Evolutionary conservation across 2,797 vertebrate species (phyloP), one percentile per base, ranked within the genome.

Genomic region (Microctenopoma lineatum): DNA sequence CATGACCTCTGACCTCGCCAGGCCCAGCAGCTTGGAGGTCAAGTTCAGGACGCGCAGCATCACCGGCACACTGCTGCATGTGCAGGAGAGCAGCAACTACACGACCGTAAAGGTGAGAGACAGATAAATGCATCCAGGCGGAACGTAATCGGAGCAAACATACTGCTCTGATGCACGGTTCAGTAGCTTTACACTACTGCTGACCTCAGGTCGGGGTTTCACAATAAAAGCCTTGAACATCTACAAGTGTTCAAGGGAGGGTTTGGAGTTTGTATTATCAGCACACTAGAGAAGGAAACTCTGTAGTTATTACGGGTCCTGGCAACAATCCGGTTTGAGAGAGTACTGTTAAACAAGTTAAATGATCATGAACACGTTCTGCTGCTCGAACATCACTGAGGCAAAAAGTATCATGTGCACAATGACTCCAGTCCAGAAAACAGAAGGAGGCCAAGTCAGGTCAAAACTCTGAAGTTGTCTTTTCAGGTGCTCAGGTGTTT

Each of bases 31-130:
- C 66, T 61, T 99, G 86, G 96, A 98, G 85, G 90, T 99, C 47
- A 97, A 95, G 90, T 99, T 99, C 92, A 95, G 97, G 82, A 99
- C 98, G 0, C 95, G 97, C 66, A 96, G 95, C 26, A 96, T 97
- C 89, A 98, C 88, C 0, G 97, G 97, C 7, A 76, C 97, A 7
- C 84, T 99, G 87, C 84, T 99, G 77, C 97, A 99, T 0, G 46
- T 98, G 59, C 97, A 98, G 81, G 98, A 98, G 86, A 96, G 83
- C 94, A 98, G 96, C 92, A 99, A 99, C 94, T 99, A 98, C 89
- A 99, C 97, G 7, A 98, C 95, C 0, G 88, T 99, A 57, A 97
- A 97, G 96, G 98, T 99, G 83, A 92, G 73, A 41, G 27, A n/a
- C 27, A 26, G 2, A 4, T 32, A 32, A 32, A 32, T 5, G 29